phyloP scores from a whole-genome alignment of 1,140 invertebrate genomes.

The Subanguina moxae region DNA sequence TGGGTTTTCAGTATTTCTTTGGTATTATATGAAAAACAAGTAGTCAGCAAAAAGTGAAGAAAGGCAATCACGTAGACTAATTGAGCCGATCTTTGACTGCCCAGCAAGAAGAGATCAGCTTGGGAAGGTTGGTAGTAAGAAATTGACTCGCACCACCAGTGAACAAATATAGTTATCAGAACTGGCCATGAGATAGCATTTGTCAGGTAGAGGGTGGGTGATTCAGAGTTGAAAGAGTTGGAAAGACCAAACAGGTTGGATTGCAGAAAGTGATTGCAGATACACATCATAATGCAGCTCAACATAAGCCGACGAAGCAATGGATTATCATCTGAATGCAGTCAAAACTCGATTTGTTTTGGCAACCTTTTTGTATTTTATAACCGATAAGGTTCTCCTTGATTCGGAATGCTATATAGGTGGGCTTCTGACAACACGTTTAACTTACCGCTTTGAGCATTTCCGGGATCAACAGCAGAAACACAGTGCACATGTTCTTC shows the following conservation, averaged over 20 bases:
- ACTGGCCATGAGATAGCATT: constrained; percentile 20
- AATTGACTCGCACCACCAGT: constrained; percentile 27
- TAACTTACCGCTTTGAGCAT: background rate
- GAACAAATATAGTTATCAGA: constrained; percentile 15
- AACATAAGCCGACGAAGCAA: too few species aligned
- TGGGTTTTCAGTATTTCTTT: background rate
- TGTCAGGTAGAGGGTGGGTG: constrained; percentile 3
- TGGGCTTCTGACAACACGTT: too few species aligned
- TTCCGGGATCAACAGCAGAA: background rate
- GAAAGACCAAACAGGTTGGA: too few species aligned
- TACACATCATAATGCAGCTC: too few species aligned
- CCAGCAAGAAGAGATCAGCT: background rate
- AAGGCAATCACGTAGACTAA: constrained; percentile 17
- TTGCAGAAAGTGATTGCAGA: too few species aligned
- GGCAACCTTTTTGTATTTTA: too few species aligned
- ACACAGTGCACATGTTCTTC: constrained; percentile 32
- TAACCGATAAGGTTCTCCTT: too few species aligned
- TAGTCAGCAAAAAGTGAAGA: constrained; percentile 7
- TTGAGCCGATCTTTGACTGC: constrained; percentile 16
- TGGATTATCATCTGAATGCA: too few species aligned
- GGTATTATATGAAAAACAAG: background rate
- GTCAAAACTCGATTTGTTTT: too few species aligned
- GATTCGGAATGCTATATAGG: background rate
- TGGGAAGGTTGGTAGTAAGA: background rate
- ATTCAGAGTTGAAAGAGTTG: background rate